A percentile compares a stretch with the other conserved stretches of the same genome.
These are phyloP conservation scores for Eubucco bourcierii DNA, from an alignment of 2,113 vertebrate genomes.

Conservation along the genomic window DNA sequence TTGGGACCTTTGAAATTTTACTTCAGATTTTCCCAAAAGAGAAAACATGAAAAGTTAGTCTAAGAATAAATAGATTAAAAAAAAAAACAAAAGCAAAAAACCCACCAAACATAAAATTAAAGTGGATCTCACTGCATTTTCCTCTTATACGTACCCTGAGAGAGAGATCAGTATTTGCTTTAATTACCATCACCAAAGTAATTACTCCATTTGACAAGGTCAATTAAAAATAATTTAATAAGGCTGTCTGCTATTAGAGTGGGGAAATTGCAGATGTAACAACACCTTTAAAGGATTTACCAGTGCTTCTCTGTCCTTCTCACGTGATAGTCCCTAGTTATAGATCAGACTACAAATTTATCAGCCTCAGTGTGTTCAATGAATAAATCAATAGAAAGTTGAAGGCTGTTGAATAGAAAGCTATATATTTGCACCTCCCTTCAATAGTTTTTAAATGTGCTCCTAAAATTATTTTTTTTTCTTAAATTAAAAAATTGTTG, in stretches of 20 bases:
- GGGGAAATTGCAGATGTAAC: not conserved
- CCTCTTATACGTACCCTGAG: not conserved
- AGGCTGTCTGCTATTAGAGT: not conserved
- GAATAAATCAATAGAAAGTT: not conserved
- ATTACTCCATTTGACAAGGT: conserved; percentile 23
- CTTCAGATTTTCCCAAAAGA: not conserved
- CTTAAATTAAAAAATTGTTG: too few species aligned
- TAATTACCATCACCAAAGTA: not conserved
- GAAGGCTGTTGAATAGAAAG: too few species aligned
- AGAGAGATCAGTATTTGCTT: not conserved
- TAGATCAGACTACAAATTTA: not conserved
- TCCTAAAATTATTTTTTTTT: too few species aligned
- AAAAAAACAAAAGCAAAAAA: too few species aligned
- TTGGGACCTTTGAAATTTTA: not conserved
- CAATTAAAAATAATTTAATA: conserved; percentile 42
- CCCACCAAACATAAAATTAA: not conserved
- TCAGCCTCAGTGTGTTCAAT: not conserved
- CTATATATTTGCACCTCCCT: not conserved
- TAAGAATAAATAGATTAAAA: not conserved
- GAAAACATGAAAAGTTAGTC: not conserved
- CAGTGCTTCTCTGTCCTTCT: not conserved
- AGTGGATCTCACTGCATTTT: not conserved
- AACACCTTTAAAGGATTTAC: not conserved
- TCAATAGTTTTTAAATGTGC: not conserved
- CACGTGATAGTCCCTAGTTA: not conserved